phyloP scores from a whole-genome alignment of 2,888 invertebrate species.

The Melikaiella ostensackeni region DNA sequence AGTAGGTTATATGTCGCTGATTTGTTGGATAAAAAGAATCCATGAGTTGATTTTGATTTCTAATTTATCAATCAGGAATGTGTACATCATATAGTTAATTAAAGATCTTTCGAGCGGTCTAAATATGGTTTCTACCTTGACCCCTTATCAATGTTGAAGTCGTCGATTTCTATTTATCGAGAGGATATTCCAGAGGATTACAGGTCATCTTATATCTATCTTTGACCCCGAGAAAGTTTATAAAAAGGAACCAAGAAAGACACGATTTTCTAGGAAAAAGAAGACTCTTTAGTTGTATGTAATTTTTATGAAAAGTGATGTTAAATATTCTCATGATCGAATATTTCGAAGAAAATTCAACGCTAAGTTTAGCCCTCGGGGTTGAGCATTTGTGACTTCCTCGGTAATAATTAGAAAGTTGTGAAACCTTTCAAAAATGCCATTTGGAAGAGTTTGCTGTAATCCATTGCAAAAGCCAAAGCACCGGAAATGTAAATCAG shows the following conservation, averaged over 20 bases:
- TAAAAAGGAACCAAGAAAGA: neutral
- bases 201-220: neutral
- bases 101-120: neutral
- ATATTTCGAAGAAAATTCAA: too few relatives aligned
- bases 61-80: neutral
- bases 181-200: neutral
- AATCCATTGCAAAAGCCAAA: too few relatives aligned
- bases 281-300: neutral
- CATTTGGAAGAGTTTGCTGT: too few relatives aligned
- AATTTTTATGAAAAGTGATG: neutral
- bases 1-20: too few relatives aligned
- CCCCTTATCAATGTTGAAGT: neutral
- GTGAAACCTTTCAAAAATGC: too few relatives aligned
- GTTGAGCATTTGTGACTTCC: too few relatives aligned
- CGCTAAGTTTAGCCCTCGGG: too few relatives aligned
- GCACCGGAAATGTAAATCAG: too few relatives aligned
- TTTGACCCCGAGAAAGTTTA: neutral
- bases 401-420: too few relatives aligned
- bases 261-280: neutral
- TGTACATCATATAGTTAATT: neutral
- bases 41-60: neutral
- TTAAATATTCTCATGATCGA: too few relatives aligned
- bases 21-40: too few relatives aligned
- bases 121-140: neutral
- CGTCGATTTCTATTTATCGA: neutral